phyloP scores from a whole-genome alignment of 2,888 invertebrate genomes.

The Onchidella celtica region DNA sequence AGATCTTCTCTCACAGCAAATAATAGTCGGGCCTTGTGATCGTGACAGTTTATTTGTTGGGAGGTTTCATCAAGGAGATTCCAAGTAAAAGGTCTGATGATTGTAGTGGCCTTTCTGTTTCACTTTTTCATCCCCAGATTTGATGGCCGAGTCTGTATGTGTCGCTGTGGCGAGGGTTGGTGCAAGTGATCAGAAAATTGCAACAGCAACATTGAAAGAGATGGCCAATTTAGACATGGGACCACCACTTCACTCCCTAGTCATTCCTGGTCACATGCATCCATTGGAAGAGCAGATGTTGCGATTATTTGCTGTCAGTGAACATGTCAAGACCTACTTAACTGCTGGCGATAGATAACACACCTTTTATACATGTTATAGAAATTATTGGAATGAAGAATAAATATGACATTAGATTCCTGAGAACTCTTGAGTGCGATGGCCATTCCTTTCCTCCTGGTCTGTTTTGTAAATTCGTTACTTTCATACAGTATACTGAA shows the following conservation, averaged over 20 bases:
- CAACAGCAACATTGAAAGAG: conserved; percentile 86
- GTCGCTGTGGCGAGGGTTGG: conserved; percentile 96
- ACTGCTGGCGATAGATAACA: conserved; percentile 1
- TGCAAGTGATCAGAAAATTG: conserved; percentile 87
- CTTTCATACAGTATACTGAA: too few relatives aligned
- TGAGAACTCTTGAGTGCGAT: too few relatives aligned
- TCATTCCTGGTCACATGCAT: conserved; percentile 93
- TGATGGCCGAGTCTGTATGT: conserved; percentile 84
- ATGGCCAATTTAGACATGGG: conserved; percentile 90
- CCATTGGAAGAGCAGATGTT: conserved; percentile 95
- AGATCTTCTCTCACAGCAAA: too few relatives aligned
- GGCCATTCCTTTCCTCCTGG: too few relatives aligned
- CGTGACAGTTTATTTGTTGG: too few relatives aligned
- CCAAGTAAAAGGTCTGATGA: too few relatives aligned
- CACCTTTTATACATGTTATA: not conserved
- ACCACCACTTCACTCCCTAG: conserved; percentile 94
- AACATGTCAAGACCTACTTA: conserved; percentile 51
- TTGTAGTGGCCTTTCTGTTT: too few relatives aligned
- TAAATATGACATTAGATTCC: too few relatives aligned
- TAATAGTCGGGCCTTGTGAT: too few relatives aligned
- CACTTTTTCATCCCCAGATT: conserved; percentile 74
- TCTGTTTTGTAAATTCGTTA: too few relatives aligned
- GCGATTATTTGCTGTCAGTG: conserved; percentile 74
- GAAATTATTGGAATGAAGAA: too few relatives aligned
- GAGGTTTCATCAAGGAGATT: too few relatives aligned